phyloP scores from a whole-genome alignment of 2,797 vertebrate species.

The Sebastes jordani region DNA sequence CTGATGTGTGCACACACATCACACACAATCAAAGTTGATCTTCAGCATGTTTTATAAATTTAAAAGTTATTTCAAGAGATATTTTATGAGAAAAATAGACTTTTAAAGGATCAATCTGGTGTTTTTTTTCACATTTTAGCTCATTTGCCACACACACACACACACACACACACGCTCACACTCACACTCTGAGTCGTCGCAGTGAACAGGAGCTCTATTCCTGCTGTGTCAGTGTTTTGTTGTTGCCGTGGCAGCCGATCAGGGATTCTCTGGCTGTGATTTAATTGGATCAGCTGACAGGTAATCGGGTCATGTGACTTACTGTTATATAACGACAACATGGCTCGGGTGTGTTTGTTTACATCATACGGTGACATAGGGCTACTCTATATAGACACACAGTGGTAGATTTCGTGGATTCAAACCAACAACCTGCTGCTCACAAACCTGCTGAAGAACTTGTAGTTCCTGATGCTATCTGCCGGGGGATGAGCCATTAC shows the following conservation, averaged over 20 bases:
- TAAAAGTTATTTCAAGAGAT: no score
- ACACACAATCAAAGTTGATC: not conserved
- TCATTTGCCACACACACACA: not conserved
- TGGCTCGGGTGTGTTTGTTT: not conserved
- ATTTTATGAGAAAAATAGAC: not conserved
- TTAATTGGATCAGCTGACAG: slow-evolving; percentile 53
- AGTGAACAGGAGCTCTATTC: not conserved
- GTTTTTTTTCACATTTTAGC: not conserved
- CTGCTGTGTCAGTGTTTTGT: slow-evolving; percentile 41
- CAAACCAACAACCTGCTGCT: not conserved
- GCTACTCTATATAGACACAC: not conserved
- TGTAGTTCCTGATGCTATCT: not conserved
- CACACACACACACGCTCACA: slow-evolving; percentile 16
- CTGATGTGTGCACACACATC: not conserved
- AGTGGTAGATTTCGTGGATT: not conserved
- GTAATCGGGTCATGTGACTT: slow-evolving; percentile 41
- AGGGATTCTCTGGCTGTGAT: slow-evolving; percentile 32
- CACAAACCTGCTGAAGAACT: not conserved
- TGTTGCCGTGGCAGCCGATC: slow-evolving; percentile 28
- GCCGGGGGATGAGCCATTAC: not conserved
- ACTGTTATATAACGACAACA: slow-evolving; percentile 18
- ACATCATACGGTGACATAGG: not conserved
- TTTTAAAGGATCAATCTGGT: not conserved
- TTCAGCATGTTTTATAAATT: not conserved
- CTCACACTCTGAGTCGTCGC: not conserved